Conservation (phyloP, 2,888 invertebrate species). For the Drosophila atroscutellata region DNA sequence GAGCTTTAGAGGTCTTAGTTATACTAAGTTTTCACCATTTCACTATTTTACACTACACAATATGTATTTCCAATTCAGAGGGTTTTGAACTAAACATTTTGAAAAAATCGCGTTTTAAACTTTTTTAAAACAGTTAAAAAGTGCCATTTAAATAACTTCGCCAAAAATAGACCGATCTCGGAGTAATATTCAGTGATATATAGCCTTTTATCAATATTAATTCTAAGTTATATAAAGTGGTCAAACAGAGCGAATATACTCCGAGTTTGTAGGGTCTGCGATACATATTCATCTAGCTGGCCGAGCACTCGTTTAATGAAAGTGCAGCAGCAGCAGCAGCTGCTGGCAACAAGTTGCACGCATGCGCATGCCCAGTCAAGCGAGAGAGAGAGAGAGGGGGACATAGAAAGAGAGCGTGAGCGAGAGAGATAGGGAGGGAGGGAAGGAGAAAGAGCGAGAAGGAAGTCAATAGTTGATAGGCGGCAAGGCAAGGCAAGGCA, state of each 20-base stretch:
- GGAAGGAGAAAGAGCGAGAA: slow-evolving; percentile 9
- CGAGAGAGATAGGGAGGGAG: neutral
- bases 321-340: slow-evolving; percentile 58
- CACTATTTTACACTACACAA: neutral
- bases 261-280: neutral
- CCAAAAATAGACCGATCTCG: neutral
- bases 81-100: too few species aligned
- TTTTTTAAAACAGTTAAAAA: neutral
- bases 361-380: slow-evolving; percentile 58
- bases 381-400: slow-evolving; percentile 34
- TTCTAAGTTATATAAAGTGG: neutral
- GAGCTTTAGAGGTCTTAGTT: neutral
- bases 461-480: slow-evolving; percentile 40
- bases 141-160: neutral
- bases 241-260: neutral
- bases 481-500: slow-evolving; percentile 18
- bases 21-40: neutral
- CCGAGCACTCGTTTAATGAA: slow-evolving; percentile 58
- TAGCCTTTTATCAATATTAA: neutral
- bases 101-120: too few species aligned
- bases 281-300: slow-evolving; percentile 26
- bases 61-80: too few species aligned
- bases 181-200: neutral
- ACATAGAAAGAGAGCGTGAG: slow-evolving; percentile 1
- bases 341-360: slow-evolving; percentile 78